Conservation (phyloP, 2,113 vertebrate genomes). For the Chinchilla lanigera region DNA sequence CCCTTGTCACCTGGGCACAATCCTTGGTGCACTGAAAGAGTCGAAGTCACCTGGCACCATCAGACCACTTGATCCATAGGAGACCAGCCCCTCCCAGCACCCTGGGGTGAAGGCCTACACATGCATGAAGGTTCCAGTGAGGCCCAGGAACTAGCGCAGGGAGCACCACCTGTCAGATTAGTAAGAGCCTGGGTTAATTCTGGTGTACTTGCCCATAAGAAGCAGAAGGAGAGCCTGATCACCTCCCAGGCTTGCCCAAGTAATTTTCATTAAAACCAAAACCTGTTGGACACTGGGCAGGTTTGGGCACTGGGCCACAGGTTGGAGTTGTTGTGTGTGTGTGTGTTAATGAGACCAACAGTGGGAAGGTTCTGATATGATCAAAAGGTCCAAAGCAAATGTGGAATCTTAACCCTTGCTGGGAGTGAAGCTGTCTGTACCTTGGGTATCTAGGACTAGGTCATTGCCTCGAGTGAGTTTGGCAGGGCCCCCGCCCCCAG, state of each 20-base stretch:
- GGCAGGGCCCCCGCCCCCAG: too few species aligned
- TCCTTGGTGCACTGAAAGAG: background rate
- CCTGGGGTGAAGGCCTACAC: too few species aligned
- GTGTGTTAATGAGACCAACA: background rate
- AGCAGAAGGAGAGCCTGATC: background rate
- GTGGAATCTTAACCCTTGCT: background rate
- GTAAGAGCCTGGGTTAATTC: background rate
- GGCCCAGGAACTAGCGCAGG: background rate
- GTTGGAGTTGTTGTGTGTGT: background rate
- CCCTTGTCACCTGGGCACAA: background rate
- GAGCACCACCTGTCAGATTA: background rate
- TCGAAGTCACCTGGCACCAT: background rate
- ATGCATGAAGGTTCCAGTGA: background rate
- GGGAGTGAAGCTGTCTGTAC: too few species aligned
- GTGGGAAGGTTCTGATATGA: background rate
- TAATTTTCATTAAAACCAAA: background rate
- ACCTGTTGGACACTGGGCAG: too few species aligned
- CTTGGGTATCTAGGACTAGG: too few species aligned
- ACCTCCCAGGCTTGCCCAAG: background rate
- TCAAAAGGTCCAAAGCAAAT: background rate
- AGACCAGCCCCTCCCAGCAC: background rate
- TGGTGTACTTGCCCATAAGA: background rate
- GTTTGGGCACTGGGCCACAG: background rate
- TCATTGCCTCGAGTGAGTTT: too few species aligned
- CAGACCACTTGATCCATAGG: background rate